Base-by-base conservation (phyloP, 2,888 invertebrate genomes). In the Melipona beecheii region DNA sequence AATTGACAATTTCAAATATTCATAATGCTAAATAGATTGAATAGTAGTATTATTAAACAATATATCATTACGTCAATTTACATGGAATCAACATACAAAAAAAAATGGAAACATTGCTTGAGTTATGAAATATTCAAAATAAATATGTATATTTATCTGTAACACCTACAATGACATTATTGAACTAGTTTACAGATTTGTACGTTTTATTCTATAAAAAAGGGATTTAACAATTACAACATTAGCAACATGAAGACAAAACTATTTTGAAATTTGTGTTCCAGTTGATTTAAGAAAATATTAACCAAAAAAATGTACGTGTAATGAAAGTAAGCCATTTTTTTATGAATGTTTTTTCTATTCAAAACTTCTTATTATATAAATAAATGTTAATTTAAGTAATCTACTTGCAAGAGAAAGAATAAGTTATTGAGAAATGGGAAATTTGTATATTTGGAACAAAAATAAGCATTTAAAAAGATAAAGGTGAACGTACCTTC, bases 401-500 rank as follows among this genome's bases (percentile, higher is more conserved):
- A 62, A 68, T 24, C 24, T 36, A 49, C 17, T 49, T 24, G 15
- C 1, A 4, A 17, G 4, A 27, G n/a, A 49, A 19, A 2, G 36
- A 50, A n/a, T 13, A 62, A n/a, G n/a, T 15, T 11, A 43, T 19
- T 4, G 9, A 54, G 24, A 74, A 71, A 58, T 50, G 21, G 17
- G 4, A 60, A 81, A 66, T 66, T 66, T 66, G 43, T 52, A 58
- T 27, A 27, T 27, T 27, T 27, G 27, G 27, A 27, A 27, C 21
- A 75, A 75, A 81, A 75, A 82, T 82, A 75, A 75, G 81, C 36
- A 68, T 75, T 83, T 68, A 75, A 56, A 68, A 68, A 60, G 56
- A 82, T 75, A 68, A 72, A 81, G 75, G 71, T 82, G 82, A 83
- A 82, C 75, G 75, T 82, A 83, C 83, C 82, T 83, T 83, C 21